Evolutionary conservation across 2,888 invertebrate species (phyloP).

Genomic region (Clepsis dumicolana): DNA sequence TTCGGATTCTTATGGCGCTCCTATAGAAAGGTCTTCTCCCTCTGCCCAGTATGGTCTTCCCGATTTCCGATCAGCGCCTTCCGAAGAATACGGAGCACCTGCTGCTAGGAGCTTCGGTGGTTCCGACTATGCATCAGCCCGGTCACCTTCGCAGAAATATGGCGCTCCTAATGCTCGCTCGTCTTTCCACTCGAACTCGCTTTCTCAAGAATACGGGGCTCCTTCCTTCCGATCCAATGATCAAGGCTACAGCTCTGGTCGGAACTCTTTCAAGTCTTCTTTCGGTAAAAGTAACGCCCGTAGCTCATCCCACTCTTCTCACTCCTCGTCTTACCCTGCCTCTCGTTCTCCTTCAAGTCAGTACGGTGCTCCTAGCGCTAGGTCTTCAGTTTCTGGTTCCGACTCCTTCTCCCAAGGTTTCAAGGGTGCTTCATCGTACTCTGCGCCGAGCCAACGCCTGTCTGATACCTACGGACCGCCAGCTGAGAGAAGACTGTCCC

Average conservation of each 20-base stretch:
- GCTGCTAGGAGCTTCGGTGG: conserved; percentile 54
- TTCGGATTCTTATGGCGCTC: conserved; percentile 53
- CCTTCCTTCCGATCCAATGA: conserved; percentile 52
- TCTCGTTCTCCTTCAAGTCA: conserved; percentile 54
- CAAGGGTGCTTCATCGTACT: conserved; percentile 62
- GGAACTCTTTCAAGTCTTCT: conserved; percentile 54
- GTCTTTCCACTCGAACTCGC: conserved; percentile 48
- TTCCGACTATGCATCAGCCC: conserved; percentile 39
- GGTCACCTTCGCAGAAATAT: conserved; percentile 55
- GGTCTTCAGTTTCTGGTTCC: conserved; percentile 47
- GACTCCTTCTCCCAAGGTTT: conserved; percentile 56
- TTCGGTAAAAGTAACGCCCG: conserved; percentile 58
- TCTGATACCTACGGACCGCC: conserved; percentile 60
- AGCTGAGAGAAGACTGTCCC: conserved; percentile 56
- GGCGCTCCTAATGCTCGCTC: conserved; percentile 56
- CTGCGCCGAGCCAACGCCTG: conserved; percentile 56
- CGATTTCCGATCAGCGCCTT: conserved; percentile 58
- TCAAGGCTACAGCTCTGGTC: conserved; percentile 65
- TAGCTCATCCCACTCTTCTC: conserved; percentile 40
- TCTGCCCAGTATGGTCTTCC: conserved; percentile 58
- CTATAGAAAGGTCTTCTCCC: conserved; percentile 52
- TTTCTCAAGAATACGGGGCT: conserved; percentile 63
- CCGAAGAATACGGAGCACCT: conserved; percentile 62
- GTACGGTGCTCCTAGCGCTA: conserved; percentile 57
- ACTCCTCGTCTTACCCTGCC: conserved; percentile 49